Conservation (phyloP, 2,888 invertebrate species). For the Linnaemya tessellans region DNA sequence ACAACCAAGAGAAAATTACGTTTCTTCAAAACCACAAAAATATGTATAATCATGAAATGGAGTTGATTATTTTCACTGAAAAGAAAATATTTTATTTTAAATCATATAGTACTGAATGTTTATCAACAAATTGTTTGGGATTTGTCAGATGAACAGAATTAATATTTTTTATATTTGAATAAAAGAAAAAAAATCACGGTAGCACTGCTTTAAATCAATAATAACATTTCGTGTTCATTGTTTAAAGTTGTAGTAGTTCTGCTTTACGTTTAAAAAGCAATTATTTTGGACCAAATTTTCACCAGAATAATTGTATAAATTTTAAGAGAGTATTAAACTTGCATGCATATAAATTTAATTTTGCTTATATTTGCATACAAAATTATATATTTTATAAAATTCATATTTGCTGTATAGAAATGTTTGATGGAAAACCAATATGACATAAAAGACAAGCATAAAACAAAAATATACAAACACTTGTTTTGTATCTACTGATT, state of each 20-base stretch:
- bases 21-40: too few relatives aligned
- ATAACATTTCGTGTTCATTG: neutral
- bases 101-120: too few relatives aligned
- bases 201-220: neutral
- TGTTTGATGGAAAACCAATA: conserved; percentile 1
- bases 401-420: conserved; percentile 2
- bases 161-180: too few relatives aligned
- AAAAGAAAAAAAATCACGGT: too few relatives aligned
- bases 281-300: conserved; percentile 25
- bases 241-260: conserved; percentile 11
- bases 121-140: too few relatives aligned
- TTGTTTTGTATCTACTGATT: neutral
- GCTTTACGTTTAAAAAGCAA: neutral
- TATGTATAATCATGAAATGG: too few relatives aligned
- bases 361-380: conserved; percentile 1
- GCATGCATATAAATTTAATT: neutral
- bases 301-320: conserved; percentile 21
- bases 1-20: too few relatives aligned
- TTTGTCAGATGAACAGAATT: too few relatives aligned
- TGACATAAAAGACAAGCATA: conserved; percentile 10
- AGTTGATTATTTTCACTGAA: too few relatives aligned
- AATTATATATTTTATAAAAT: conserved; percentile 1
- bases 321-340: neutral
- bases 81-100: too few relatives aligned
- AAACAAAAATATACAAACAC: neutral